Evolutionary conservation across 2,888 invertebrate species (phyloP), one percentile per base, ranked within the genome.

Genomic region (Sinhomidia bicolor): DNA sequence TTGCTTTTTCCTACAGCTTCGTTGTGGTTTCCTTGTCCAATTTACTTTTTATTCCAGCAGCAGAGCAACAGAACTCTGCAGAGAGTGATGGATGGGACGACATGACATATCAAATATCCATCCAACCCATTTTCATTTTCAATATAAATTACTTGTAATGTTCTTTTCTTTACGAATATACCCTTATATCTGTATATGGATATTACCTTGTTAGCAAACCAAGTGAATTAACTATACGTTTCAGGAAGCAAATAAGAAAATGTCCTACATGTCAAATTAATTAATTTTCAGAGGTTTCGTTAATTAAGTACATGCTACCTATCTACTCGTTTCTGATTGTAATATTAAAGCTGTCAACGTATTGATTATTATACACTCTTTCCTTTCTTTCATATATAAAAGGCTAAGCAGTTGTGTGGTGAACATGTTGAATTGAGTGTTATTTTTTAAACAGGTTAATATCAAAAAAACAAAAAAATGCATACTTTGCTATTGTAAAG

Each of bases 261-360:
- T 62, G 62, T 26, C 3, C 29, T 29, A 62, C 29, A 62, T 29
- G 62, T 5, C 41, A 71, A 71, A 71, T 71, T 74, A 74, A 74
- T 74, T 74, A 74, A 74, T 20, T 12, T 74, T 74, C n/a, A 3
- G 5, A 23, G 74, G 74, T 23, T 74, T 74, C 74, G 26, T 74
- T 32, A 44, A 47, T 47, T 36, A 65, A 68, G 36, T 32, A 20
- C 3, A 32, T 32, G 14, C 32, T 14, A 65, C 0, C 36, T 36
- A 36, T 36, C 36, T 36, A 36, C 36, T n/a, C n/a, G n/a, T 32
- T 32, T 9, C 62, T 32, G 57, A 4, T 14, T 36, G 36, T 36
- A 68, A 68, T 36, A 36, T 36, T 36, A 14, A 65, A 65, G 62
- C 32, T 12, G n/a, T n/a, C n/a, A 29, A n/a, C 32, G 0, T 65